Evolutionary conservation across 2,113 vertebrate genomes (phyloP).

Genomic region (Polypterus senegalus): DNA sequence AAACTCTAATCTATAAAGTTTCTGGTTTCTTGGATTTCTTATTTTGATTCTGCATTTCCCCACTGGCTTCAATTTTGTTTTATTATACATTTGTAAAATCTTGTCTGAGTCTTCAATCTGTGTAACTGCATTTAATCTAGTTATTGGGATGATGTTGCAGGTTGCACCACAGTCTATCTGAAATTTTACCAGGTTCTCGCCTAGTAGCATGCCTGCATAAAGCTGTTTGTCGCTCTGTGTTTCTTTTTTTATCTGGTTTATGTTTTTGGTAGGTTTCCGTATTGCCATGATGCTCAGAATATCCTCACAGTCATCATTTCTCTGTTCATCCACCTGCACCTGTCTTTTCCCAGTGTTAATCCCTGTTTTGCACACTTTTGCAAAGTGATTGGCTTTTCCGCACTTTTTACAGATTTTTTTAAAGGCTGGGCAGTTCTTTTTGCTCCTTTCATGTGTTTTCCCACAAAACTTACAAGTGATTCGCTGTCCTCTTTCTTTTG

Average conservation of each 20-base stretch:
- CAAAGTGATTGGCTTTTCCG: slow-evolving; percentile 20
- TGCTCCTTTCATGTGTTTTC: not conserved
- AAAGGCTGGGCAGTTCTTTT: slow-evolving; percentile 16
- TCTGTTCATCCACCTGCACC: too few relatives aligned
- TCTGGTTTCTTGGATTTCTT: not conserved
- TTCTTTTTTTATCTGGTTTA: too few relatives aligned
- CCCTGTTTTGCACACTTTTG: slow-evolving; percentile 14
- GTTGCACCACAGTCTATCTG: slow-evolving; percentile 19
- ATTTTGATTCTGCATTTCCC: slow-evolving; percentile 7
- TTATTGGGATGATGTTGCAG: slow-evolving; percentile 5
- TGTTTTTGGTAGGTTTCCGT: too few relatives aligned
- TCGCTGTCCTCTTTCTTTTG: too few relatives aligned
- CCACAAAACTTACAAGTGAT: too few relatives aligned
- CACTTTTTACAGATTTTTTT: slow-evolving; percentile 18
- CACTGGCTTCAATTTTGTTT: slow-evolving; percentile 1
- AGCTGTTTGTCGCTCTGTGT: not conserved
- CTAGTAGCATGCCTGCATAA: slow-evolving; percentile 7
- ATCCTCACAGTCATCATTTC: too few relatives aligned
- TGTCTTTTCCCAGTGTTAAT: slow-evolving; percentile 2
- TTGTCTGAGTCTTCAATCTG: slow-evolving; percentile 1
- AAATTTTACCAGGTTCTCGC: slow-evolving; percentile 9
- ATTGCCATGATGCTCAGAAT: too few relatives aligned
- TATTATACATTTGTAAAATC: slow-evolving; percentile 9
- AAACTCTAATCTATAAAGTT: not conserved
- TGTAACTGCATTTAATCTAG: slow-evolving; percentile 1